phyloP scores from a whole-genome alignment of 2,888 invertebrate genomes.

The Pharmacophagus antenor region DNA sequence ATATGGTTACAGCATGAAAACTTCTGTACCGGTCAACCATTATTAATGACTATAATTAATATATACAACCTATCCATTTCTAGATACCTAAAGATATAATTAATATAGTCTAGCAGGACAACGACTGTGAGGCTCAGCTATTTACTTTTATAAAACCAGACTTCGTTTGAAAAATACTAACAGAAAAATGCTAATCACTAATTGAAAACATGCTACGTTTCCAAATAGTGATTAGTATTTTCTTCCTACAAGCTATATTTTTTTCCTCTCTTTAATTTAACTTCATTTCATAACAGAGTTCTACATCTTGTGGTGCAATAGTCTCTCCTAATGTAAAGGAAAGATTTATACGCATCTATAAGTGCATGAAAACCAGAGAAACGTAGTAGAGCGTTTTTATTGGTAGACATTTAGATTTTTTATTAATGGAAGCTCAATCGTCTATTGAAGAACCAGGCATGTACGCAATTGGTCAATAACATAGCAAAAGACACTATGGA shows the following conservation, averaged over 20 bases:
- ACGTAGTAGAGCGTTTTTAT: conserved; percentile 18
- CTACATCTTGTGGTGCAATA: neutral
- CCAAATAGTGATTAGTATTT: no score
- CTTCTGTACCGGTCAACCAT: no score
- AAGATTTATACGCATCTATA: conserved; percentile 57
- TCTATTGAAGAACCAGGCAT: neutral
- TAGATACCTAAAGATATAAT: no score
- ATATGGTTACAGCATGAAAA: no score
- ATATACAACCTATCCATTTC: no score
- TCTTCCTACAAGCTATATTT: neutral
- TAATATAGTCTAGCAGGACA: no score
- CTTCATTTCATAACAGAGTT: neutral
- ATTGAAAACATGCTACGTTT: no score
- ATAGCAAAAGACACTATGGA: neutral
- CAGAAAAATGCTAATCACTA: no score
- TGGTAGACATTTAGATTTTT: neutral
- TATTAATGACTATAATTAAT: no score
- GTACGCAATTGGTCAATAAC: neutral
- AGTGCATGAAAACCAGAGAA: conserved; percentile 39
- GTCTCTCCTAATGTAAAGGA: conserved; percentile 55
- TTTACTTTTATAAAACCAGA: no score
- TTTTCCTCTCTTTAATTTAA: neutral
- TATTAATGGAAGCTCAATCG: conserved; percentile 12
- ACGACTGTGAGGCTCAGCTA: no score
- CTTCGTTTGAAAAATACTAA: no score